Percentiles rank a stretch among this genome's conserved stretches.
phyloP scores from a whole-genome alignment of 2,113 vertebrate species.

The Aplodontia rufa region DNA sequence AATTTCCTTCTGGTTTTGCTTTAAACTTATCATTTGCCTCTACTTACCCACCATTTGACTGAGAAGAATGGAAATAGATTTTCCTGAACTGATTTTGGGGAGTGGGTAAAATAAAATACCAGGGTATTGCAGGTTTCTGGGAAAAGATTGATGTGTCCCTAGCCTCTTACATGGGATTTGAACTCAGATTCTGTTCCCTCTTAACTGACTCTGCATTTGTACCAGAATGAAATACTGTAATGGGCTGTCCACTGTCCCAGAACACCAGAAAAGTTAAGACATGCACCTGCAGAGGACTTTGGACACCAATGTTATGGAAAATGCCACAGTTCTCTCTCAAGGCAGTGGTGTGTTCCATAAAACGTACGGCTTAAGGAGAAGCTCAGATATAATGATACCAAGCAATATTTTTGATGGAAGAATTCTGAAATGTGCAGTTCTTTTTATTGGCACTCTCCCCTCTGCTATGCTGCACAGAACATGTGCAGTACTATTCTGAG shows the following conservation, averaged over 20 bases:
- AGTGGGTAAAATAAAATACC: constrained; percentile 6
- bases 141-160: background rate
- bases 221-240: background rate
- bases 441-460: constrained; percentile 22
- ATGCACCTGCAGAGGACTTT: background rate
- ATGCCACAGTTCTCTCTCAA: background rate
- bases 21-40: constrained; percentile 24
- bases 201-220: background rate
- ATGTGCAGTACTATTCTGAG: constrained; percentile 75
- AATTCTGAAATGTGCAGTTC: constrained; percentile 5
- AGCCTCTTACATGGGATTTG: background rate
- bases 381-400: constrained; percentile 13
- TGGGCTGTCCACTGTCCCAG: background rate
- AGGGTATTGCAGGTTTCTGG: background rate
- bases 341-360: background rate
- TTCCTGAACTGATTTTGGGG: constrained; percentile 6
- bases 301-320: background rate
- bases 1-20: background rate
- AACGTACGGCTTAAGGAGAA: background rate
- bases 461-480: constrained; percentile 18
- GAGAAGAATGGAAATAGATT: constrained; percentile 34
- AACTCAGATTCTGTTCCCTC: background rate
- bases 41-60: background rate
- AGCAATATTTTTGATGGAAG: constrained; percentile 31
- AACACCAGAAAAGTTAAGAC: background rate